Percentiles rank a stretch among this genome's conserved stretches.
Conservation (phyloP, 2,113 vertebrate species). For the Psammodynastes pulverulentus region DNA sequence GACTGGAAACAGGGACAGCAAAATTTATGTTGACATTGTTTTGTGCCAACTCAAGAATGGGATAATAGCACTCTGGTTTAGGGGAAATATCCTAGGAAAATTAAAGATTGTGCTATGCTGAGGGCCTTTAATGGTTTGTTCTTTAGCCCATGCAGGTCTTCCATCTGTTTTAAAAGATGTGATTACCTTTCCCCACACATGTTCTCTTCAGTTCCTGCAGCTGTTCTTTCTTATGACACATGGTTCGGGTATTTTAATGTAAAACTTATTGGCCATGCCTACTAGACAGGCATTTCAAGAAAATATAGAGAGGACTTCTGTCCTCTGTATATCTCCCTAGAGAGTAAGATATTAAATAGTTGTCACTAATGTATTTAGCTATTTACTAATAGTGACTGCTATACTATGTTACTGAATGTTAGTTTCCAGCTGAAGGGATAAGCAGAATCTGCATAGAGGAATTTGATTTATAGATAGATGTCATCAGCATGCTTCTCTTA, state of each 20-base stretch:
- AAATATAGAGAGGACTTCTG: neutral
- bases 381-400: constrained; percentile 2
- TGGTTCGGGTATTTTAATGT: constrained; percentile 11
- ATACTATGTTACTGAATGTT: neutral
- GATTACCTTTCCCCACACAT: neutral
- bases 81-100: neutral
- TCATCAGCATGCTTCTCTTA: neutral
- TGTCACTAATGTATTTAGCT: constrained; percentile 2
- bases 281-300: neutral
- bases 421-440: neutral
- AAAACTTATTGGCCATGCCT: neutral
- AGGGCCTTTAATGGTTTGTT: neutral
- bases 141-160: neutral
- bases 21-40: neutral
- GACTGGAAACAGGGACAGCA: neutral
- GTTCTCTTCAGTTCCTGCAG: neutral
- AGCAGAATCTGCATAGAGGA: neutral
- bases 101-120: neutral
- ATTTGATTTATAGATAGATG: neutral
- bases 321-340: constrained; percentile 23
- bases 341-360: neutral
- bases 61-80: neutral
- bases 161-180: neutral
- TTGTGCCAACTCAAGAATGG: neutral
- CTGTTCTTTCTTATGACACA: constrained; percentile 14